These are phyloP conservation scores for Gerris buenoi DNA, from an alignment of 1,140 invertebrate species.

Conservation along the genomic window DNA sequence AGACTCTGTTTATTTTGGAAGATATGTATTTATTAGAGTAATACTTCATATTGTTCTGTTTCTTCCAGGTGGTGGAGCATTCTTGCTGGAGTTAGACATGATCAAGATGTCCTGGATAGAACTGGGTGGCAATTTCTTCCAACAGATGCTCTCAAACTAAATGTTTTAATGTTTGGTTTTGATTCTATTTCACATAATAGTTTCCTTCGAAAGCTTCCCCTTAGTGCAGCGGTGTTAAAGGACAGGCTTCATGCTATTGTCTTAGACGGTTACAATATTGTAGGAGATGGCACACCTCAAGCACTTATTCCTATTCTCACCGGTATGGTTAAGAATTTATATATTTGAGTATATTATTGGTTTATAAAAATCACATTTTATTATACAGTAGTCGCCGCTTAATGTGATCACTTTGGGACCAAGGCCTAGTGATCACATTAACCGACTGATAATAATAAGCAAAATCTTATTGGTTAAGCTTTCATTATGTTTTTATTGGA, in stretches of 20 bases:
- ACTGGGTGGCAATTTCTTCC: constrained; percentile 37
- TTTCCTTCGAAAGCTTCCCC: constrained; percentile 71
- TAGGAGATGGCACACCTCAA: constrained; percentile 88
- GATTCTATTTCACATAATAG: constrained; percentile 79
- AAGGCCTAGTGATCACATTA: too few species aligned
- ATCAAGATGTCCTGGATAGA: constrained; percentile 31
- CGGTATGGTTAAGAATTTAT: too few species aligned
- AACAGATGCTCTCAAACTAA: constrained; percentile 39
- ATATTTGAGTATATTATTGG: too few species aligned
- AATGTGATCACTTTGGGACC: too few species aligned
- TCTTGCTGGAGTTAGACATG: constrained; percentile 38
- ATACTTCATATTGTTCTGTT: too few species aligned
- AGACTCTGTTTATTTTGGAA: too few species aligned
- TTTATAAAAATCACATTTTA: too few species aligned
- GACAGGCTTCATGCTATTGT: constrained; percentile 50
- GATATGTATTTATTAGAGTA: too few species aligned
- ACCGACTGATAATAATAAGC: too few species aligned
- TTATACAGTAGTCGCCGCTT: too few species aligned
- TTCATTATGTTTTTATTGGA: too few species aligned
- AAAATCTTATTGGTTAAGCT: too few species aligned
- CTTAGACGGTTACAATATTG: constrained; percentile 72
- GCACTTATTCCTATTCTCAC: constrained; percentile 82
- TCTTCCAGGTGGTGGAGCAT: constrained; percentile 39
- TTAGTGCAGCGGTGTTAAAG: constrained; percentile 58
- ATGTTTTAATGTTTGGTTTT: constrained; percentile 78